Conservation (phyloP, 1,140 invertebrate species). For the Plutomurus gul region DNA sequence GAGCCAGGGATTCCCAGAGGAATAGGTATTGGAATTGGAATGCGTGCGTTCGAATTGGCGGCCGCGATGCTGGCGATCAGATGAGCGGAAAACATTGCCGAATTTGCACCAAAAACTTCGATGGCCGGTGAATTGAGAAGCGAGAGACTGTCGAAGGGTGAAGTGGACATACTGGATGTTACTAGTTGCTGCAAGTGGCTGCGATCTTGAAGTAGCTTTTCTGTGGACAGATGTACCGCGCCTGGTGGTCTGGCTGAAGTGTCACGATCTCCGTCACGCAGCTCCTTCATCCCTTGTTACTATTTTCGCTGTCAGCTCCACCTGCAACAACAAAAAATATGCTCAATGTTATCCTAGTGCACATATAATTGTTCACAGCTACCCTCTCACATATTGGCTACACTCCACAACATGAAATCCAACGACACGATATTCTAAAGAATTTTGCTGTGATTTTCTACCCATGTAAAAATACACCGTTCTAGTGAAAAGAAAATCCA, state of each 20-base stretch:
- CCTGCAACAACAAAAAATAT: slow-evolving; percentile 1
- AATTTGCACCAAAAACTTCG: slow-evolving; percentile 24
- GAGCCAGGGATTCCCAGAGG: slow-evolving; percentile 29
- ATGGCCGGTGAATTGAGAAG: slow-evolving; percentile 35
- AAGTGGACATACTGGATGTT: slow-evolving; percentile 39
- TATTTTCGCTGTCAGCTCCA: neutral
- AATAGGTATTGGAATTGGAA: slow-evolving; percentile 49
- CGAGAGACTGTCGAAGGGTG: slow-evolving; percentile 36
- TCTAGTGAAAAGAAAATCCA: too few relatives aligned
- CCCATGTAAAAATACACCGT: too few relatives aligned
- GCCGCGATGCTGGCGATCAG: slow-evolving; percentile 45
- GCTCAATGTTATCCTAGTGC: neutral
- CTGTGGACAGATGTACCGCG: slow-evolving; percentile 8
- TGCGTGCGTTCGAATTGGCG: slow-evolving; percentile 42
- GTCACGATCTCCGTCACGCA: slow-evolving; percentile 38
- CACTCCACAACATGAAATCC: too few relatives aligned
- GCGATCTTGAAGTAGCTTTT: slow-evolving; percentile 41
- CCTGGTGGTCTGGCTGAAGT: slow-evolving; percentile 16
- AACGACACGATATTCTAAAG: too few relatives aligned
- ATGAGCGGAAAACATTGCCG: slow-evolving; percentile 46
- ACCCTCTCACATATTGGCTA: too few relatives aligned
- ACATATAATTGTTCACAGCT: neutral
- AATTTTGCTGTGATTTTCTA: too few relatives aligned
- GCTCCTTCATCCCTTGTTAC: slow-evolving; percentile 41
- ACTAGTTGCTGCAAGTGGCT: slow-evolving; percentile 46